Conservation (phyloP, 2,888 invertebrate genomes). For the Copidosoma aretas region DNA sequence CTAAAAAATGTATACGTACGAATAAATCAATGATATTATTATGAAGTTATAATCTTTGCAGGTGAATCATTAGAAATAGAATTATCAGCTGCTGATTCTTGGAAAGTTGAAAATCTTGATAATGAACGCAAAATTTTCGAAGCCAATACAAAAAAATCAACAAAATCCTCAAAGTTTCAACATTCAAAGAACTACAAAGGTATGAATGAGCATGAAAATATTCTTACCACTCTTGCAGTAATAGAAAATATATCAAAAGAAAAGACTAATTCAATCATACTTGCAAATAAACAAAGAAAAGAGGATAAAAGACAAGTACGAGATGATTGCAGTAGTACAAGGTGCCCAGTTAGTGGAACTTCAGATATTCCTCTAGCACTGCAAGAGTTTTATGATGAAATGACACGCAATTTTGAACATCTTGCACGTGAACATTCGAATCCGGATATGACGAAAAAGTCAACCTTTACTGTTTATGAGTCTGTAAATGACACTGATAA, state of each 20-base stretch:
- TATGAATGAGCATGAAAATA: not conserved
- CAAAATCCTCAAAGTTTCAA: conserved; percentile 29
- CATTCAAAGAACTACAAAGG: conserved; percentile 18
- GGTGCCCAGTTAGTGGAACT: conserved; percentile 1
- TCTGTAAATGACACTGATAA: conserved; percentile 19
- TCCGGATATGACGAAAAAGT: conserved; percentile 6
- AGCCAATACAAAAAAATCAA: conserved; percentile 23
- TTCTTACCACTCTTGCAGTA: not conserved
- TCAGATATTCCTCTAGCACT: conserved; percentile 25
- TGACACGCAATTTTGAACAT: conserved; percentile 18
- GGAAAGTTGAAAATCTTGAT: not conserved
- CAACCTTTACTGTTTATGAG: conserved; percentile 19
- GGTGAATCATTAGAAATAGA: not conserved
- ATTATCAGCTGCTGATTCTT: not conserved
- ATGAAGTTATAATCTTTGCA: conserved; percentile 12
- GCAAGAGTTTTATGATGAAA: conserved; percentile 33
- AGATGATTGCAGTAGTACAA: not conserved
- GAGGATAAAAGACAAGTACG: not conserved
- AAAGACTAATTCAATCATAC: not conserved
- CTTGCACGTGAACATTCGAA: conserved; percentile 4
- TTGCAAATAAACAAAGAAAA: not conserved
- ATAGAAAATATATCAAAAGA: not conserved
- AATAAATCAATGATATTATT: too few species aligned
- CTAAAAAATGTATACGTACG: too few species aligned
- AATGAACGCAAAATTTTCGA: conserved; percentile 28